Evolutionary conservation across 2,113 vertebrate genomes (phyloP), one percentile per base, ranked within the genome.

Genomic region (Psilopogon haemacephalus): DNA sequence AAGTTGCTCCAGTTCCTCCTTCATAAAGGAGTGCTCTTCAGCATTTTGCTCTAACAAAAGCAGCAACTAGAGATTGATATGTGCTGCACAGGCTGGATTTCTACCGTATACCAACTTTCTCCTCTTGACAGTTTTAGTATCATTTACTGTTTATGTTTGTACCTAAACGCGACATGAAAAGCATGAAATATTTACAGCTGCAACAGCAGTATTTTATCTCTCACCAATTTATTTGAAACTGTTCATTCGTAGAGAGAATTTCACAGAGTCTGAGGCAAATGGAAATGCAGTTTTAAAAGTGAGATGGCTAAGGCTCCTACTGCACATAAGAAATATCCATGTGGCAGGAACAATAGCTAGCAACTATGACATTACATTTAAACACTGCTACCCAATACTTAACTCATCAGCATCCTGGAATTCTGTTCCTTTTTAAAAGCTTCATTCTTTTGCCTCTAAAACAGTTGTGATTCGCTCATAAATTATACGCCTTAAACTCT

Each of bases 341-440:
- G 33, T 20, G 89, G 68, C 12, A 59, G 52, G 52, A 19, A 83
- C 32, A 79, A 20, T 16, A 77, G 67, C 40, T 44, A 63, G 79
- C 20, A 79, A 50, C 74, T 63, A 26, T 10, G 26, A 80, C 15
- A 63, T 18, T 44, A 33, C 8, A 32, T 74, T 89, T 73, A 46
- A 93, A 79, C 20, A 37, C 35, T 58, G 27, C 20, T 17, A 85
- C 17, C 80, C 60, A 91, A 30, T 73, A 91, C 72, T 94, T 84
- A 71, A 71, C 28, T 71, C 72, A 60, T 89, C 50, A 94, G 15
- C 21, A 68, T 76, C 35, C 83, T 93, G 56, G 37, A 95, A 93
- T 74, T 88, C 76, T 93, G 40, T 58, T 87, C 35, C 48, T 92
- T 94, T 94, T 59, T 89, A 94, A 24, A 95, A 89, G 70, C 37